Evolutionary conservation across 2,113 vertebrate species (phyloP), one percentile per base, ranked within the genome.

Genomic region (Oncorhynchus masou): DNA sequence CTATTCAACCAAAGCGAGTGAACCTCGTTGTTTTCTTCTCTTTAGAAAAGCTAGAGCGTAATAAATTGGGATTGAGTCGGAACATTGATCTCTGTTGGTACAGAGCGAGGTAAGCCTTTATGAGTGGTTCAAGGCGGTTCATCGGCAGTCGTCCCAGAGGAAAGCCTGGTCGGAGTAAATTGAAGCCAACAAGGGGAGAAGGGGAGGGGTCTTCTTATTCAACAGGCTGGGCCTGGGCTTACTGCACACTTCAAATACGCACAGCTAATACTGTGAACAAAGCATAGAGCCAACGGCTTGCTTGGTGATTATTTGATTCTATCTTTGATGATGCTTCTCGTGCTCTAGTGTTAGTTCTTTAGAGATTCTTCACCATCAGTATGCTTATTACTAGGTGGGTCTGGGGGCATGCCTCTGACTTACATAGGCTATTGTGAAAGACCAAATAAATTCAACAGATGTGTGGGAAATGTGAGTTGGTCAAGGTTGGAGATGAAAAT

Each of bases 31-130:
- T 80, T 74, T 65, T 57, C 60, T 69, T 19, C 57, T 74, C 78
- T 79, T 83, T 81, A 74, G 59, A 75, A 80, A 24, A 7, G 39
- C 39, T 24, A 13, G 73, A 77, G 31, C 59, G 62, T 83, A 85
- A 85, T 85, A 78, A 81, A 83, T 79, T 73, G 71, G 76, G 45
- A 83, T 67, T 62, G 78, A 80, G 78, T 80, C 48, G 67, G 75
- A 78, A 74, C 83, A 85, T 80, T 83, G 83, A 85, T 85, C 75
- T 85, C 39, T 45, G 39, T 45, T 48, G 24, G 73, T 67, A 68
- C 78, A 75, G 77, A 81, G 75, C 39, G 39, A 45, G 39, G 39
- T 9, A 45, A 19, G 62, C 62, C 77, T 81, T 77, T 77, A 77
- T 79, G 64, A 82, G 76, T 27, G 13, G 59, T 78, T 80, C 73